phyloP scores from a whole-genome alignment of 2,888 invertebrate species.

The Kryphioiulus occultus region DNA sequence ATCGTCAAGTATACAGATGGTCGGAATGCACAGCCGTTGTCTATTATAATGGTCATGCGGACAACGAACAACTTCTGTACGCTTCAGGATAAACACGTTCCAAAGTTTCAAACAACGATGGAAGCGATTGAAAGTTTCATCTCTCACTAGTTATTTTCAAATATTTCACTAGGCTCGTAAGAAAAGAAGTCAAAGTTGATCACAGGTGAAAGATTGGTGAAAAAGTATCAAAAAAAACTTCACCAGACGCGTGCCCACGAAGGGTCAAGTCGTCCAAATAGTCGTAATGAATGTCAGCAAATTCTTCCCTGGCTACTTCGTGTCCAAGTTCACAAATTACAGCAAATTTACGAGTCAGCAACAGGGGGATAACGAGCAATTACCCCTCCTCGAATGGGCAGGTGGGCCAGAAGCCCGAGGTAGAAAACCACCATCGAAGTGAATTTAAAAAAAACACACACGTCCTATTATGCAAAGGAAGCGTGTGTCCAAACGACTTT shows the following conservation, averaged over 20 bases:
- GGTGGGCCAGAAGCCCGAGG: slow-evolving; percentile 13
- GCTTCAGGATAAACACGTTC: too few species aligned
- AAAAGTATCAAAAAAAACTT: background rate
- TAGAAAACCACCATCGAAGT: background rate
- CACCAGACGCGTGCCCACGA: background rate
- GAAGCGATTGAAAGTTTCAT: too few species aligned
- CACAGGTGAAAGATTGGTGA: too few species aligned
- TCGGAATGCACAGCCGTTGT: too few species aligned
- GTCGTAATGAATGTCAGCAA: background rate
- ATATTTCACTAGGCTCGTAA: too few species aligned
- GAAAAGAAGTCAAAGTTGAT: too few species aligned
- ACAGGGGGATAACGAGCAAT: slow-evolving; percentile 19
- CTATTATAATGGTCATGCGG: too few species aligned
- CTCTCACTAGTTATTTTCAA: too few species aligned
- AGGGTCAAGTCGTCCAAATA: background rate
- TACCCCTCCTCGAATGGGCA: slow-evolving; percentile 19
- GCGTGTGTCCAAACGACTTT: background rate
- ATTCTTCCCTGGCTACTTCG: background rate
- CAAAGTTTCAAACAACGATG: too few species aligned
- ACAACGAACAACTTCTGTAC: too few species aligned
- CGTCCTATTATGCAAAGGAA: slow-evolving; percentile 1
- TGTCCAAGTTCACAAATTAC: background rate
- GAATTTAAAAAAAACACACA: background rate
- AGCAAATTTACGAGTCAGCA: background rate
- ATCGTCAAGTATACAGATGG: too few species aligned